Base-by-base conservation (phyloP, 23 tunicate genomes). In the Styela clava region DNA sequence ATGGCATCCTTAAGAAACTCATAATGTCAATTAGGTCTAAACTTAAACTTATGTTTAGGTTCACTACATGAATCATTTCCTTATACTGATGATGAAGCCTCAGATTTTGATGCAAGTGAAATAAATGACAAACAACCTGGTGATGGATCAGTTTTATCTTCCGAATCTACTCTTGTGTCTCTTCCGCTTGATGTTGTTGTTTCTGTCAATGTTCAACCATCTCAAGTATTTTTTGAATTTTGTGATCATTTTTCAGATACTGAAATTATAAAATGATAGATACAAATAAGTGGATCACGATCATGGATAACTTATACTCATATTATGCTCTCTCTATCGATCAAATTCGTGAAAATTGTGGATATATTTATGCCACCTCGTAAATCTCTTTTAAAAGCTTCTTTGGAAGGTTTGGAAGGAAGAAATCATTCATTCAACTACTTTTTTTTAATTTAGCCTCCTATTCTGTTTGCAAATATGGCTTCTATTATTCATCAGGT, bases 171-270 rank as follows among this genome's bases (percentile, higher is more conserved):
- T 52, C 69, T 91, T 35, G 84, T 82, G 1, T 86, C 99, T 36
- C 89, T 96, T 16, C 99, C 99, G 19, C 88, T 95, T 30, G 99
- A 96, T 85, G 92, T 94, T 29, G 83, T 96, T 1, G 99, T 88
- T 2, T 88, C 61, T 24, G 79, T 92, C 56, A 87, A 94, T 24
- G 86, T 94, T 23, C 94, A 94, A 33, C 99, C 99, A 2, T 86
- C 86, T 0, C 79, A 86, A 69, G 94, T 88, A 72, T 18, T 73
- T 24, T 24, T 20, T 18, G 73, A 19, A 27, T 78, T 78, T n/a
- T n/a, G n/a, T n/a, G n/a, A n/a, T n/a, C n/a, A n/a, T n/a, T n/a
- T n/a, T n/a, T 23, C 20, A 69, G 19, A 24, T 24, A 22, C n/a
- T 61, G 1, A 23, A 21, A 61, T 61, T 61, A 61, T 61, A 21